These are phyloP conservation scores for Stomorhina lunata DNA, from an alignment of 2,888 invertebrate species.

Conservation along the genomic window DNA sequence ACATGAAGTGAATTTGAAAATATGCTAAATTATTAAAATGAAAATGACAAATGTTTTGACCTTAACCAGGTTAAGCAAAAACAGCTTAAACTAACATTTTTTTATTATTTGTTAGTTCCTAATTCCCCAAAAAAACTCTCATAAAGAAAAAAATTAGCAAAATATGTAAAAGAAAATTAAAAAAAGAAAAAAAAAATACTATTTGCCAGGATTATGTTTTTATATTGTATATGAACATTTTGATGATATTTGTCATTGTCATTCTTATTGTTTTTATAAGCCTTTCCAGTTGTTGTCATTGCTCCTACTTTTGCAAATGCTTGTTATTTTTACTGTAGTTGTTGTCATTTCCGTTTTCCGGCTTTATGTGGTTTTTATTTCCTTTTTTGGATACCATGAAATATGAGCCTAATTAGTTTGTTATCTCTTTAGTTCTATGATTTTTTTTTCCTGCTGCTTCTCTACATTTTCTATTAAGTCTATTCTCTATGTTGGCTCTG, in stretches of 20 bases:
- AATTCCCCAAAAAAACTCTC: neutral
- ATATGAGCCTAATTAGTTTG: conserved; percentile 65
- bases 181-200: conserved; percentile 22
- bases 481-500: conserved; percentile 13
- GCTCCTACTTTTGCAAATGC: conserved; percentile 17
- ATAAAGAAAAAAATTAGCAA: conserved; percentile 1
- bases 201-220: conserved; percentile 50
- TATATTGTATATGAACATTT: conserved; percentile 4
- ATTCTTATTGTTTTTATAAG: conserved; percentile 54
- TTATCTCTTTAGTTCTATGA: conserved; percentile 43
- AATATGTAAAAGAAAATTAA: conserved; percentile 20
- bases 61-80: neutral
- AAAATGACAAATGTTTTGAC: neutral
- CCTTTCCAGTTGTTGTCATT: conserved; percentile 30
- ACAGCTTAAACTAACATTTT: neutral
- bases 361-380: conserved; percentile 63
- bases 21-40: conserved; percentile 3
- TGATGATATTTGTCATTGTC: conserved; percentile 65
- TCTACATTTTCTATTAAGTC: too few relatives aligned
- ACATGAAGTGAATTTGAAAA: neutral
- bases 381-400: conserved; percentile 62
- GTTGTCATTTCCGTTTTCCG: conserved; percentile 64
- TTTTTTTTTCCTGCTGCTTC: too few relatives aligned
- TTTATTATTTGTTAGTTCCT: neutral
- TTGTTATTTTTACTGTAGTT: conserved; percentile 53